phyloP scores from a whole-genome alignment of 2,888 invertebrate genomes.

The Drosophila helvetica region DNA sequence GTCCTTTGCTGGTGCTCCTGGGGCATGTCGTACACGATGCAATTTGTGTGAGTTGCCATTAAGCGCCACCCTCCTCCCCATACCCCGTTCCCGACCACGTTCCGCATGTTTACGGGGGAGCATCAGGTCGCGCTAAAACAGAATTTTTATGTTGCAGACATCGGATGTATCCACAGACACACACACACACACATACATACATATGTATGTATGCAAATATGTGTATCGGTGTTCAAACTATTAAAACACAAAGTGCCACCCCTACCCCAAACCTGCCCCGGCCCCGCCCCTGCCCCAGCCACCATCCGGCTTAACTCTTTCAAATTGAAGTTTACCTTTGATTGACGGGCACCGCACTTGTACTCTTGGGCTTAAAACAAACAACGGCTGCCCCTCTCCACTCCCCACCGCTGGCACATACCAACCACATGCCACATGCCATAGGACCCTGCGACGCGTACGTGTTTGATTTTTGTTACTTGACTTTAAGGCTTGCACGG shows the following conservation, averaged over 20 bases:
- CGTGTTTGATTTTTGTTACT: constrained; percentile 9
- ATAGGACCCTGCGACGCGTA: neutral
- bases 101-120: too few species aligned
- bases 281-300: too few species aligned
- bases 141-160: too few species aligned
- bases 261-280: too few species aligned
- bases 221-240: too few species aligned
- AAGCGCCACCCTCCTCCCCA: constrained; percentile 26
- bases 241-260: too few species aligned
- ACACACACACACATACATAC: too few species aligned
- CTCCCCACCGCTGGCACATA: neutral
- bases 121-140: too few species aligned
- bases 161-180: too few species aligned
- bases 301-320: constrained; percentile 1
- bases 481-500: constrained; percentile 35
- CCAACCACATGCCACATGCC: neutral
- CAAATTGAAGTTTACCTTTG: constrained; percentile 38
- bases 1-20: too few species aligned
- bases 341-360: constrained; percentile 6
- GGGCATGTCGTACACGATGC: constrained; percentile 18
- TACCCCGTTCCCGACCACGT: neutral
- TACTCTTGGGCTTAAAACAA: constrained; percentile 21
- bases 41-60: constrained; percentile 42
- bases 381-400: neutral
- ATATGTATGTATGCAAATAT: too few species aligned